Base-by-base conservation (phyloP, 2,888 invertebrate species). In the Noctua pronuba region DNA sequence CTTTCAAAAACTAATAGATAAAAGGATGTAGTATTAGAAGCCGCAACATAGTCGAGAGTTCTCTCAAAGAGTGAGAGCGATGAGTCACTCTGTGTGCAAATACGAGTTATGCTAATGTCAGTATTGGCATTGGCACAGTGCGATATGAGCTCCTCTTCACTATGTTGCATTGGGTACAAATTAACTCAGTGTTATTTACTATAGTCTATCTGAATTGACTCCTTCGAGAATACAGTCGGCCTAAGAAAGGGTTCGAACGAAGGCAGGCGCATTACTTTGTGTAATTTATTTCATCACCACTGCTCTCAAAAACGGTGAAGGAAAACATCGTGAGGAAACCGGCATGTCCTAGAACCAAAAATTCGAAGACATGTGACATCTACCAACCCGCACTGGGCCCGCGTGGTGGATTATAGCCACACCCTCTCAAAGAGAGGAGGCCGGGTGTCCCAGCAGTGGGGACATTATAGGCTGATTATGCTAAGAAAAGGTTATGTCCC, bases 71-170 rank as follows among this genome's bases (percentile, higher is more conserved):
- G 73, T 72, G 73, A 80, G 64, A 78, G 77, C 64, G 41, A 35
- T 86, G 90, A 89, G 71, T 91, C 89, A 90, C 82, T 60, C 21
- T 31, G 67, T 78, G 67, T 77, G 66, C 76, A 64, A 83, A 89
- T 88, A 90, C 91, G 78, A 86, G 92, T 91, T 92, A 93, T 92
- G 92, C 88, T 90, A 93, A 94, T 93, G 75, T 62, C 80, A 31
- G 68, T 69, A 69, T 73, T 75, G 72, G 62, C 72, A 77, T 77
- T 83, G 78, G 58, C 49, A 73, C 58, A 66, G 35, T 66, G 73
- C 28, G 60, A 82, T 72, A 82, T 86, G 38, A 62, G 69, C 28
- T 44, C 38, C 44, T 76, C 49, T 62, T 55, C 35, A 24, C 38
- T 18, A 4, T 60, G 52, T 69, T 60, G 55, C 35, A 81, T 71